A percentile compares a stretch with the other conserved stretches of the same genome.
These are phyloP conservation scores for Liolophura sinensis DNA, from an alignment of 1,140 invertebrate species.

Conservation along the genomic window DNA sequence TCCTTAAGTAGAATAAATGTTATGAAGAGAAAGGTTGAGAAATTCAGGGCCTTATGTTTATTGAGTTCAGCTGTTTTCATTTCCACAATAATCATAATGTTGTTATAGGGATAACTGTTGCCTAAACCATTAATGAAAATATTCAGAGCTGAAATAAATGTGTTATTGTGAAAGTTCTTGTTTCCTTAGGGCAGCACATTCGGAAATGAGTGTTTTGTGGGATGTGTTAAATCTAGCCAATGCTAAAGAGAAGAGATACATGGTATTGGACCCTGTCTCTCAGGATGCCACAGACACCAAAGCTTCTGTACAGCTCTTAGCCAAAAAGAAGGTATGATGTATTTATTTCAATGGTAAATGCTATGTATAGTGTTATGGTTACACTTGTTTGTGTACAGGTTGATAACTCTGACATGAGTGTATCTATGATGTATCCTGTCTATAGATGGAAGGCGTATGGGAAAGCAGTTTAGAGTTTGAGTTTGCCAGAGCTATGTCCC, in stretches of 20 bases:
- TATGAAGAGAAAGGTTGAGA: too few species aligned
- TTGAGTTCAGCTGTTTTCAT: too few species aligned
- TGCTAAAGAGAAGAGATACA: slow-evolving; percentile 85
- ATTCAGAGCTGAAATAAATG: neutral
- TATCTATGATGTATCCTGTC: too few species aligned
- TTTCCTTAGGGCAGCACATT: slow-evolving; percentile 71
- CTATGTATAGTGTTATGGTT: too few species aligned
- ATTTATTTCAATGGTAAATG: too few species aligned
- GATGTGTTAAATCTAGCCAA: slow-evolving; percentile 86
- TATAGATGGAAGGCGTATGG: too few species aligned
- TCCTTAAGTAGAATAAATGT: too few species aligned
- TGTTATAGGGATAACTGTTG: neutral
- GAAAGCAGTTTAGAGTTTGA: too few species aligned
- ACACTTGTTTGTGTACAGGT: too few species aligned
- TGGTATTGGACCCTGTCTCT: slow-evolving; percentile 90
- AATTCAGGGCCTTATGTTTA: too few species aligned
- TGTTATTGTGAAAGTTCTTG: neutral
- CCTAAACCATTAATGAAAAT: neutral
- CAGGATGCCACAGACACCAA: slow-evolving; percentile 82
- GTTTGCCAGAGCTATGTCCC: too few species aligned
- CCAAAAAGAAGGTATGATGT: slow-evolving; percentile 78
- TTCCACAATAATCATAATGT: neutral
- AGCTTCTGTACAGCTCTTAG: slow-evolving; percentile 84
- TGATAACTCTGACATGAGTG: too few species aligned
- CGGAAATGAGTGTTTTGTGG: slow-evolving; percentile 88